Base-by-base conservation (phyloP, 2,113 vertebrate genomes). In the Actinemys pallida region DNA sequence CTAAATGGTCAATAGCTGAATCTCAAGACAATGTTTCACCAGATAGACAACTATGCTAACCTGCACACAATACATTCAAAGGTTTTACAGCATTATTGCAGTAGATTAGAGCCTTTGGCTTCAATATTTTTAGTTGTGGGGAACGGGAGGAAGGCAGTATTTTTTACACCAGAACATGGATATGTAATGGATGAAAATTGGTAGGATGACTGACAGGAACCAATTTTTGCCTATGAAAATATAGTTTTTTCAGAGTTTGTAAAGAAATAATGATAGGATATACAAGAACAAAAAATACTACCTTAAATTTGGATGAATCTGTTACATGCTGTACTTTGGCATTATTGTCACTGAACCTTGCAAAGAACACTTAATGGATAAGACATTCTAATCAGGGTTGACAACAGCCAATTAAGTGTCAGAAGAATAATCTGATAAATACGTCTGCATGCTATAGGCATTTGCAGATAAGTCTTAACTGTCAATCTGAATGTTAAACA, bases 351-450 rank as follows among this genome's bases (percentile, higher is more conserved):
- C 89, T 92, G 95, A 97, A 93, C 79, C 84, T 97, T 0, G 0
- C 85, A 95, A 80, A 97, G 90, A 97, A 79, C 0, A 0, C 53
- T 93, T 94, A 95, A 91, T 94, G 90, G 91, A 42, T 90, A 83
- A 88, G 89, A 95, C 92, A 81, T 90, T 97, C 93, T 97, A 96
- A 96, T 93, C 3, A 0, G 84, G 82, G 94, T n/a, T 95, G 96
- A 96, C 91, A 95, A 96, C 92, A 96, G 94, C 83, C 95, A 96
- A 95, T 97, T 97, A 98, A 96, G 83, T 97, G 95, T 96, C 89
- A 96, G 97, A 97, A 96, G 93, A 98, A 96, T 95, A 97, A 98
- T 94, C 93, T 94, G 96, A 97, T 96, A 96, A 95, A 88, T 90
- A 89, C 89, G 86, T 96, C 94, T 97, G 95, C 93, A 76, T 97